Evolutionary conservation across 2,113 vertebrate genomes (phyloP), one percentile per base, ranked within the genome.

Genomic region (Scomber colias): DNA sequence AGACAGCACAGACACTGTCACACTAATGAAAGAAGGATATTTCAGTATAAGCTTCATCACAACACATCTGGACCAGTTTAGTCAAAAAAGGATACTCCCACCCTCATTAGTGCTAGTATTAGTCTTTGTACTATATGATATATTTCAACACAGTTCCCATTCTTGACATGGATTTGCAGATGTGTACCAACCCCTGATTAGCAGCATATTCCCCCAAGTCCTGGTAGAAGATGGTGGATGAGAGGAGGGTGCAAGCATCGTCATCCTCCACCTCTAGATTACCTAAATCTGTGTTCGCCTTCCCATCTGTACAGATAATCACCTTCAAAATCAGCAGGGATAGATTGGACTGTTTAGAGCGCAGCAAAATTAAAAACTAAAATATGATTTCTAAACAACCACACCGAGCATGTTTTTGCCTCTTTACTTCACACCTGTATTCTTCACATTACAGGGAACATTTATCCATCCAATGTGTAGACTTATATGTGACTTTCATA

Each of bases 271-370:
- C 86, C 40, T 94, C 92, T 46, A 96, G 88, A 65, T 94, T 93
- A 15, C 95, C 95, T 55, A 96, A 64, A 3, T 86, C 88, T 16
- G 93, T 92, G 89, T 95, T 96, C 50, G 95, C 95, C 83, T 92
- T 95, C 53, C 95, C 95, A 14, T 95, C 95, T 63, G 95, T 95
- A 78, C 94, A 95, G 79, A 96, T 92, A 62, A 96, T 94, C 59
- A 96, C 95, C 95, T 96, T 89, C 1, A 35, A 59, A 40, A 87
- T 81, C 83, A 80, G 82, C n/a, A 82, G 49, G 51, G 13, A 82
- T 51, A 83, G 3, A 73, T 21, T 54, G 8, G 24, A 53, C 45
- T 65, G 31, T 63, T 49, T 10, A 31, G 44, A 49, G 2, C 40
- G 55, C 2, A 53, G 24, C 45, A 57, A 74, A 27, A 16, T 2